These are phyloP conservation scores for Bovichtus variegatus DNA, from an alignment of 2,797 vertebrate species.

Conservation along the genomic window DNA sequence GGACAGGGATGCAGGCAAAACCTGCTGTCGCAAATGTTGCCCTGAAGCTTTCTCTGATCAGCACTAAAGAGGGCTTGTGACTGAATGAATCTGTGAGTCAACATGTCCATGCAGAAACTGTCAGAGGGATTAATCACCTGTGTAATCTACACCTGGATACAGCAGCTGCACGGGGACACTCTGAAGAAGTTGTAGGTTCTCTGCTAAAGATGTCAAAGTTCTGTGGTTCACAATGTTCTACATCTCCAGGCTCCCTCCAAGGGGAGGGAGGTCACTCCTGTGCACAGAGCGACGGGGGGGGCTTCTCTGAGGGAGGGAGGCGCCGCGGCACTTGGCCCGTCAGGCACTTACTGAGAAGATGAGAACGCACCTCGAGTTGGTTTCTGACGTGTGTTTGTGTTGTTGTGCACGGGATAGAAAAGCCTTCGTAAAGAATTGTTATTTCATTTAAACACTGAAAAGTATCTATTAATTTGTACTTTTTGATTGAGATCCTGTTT, in stretches of 20 bases:
- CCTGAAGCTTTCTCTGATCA: conserved; percentile 55
- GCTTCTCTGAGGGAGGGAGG: conserved; percentile 62
- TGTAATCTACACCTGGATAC: conserved; percentile 31
- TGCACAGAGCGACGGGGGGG: conserved; percentile 45
- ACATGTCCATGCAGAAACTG: conserved; percentile 27
- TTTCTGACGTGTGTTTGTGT: conserved; percentile 6
- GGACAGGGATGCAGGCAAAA: conserved; percentile 26
- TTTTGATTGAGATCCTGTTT: not conserved
- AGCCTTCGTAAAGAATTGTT: not conserved
- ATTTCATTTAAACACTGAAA: not conserved
- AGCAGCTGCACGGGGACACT: conserved; percentile 11
- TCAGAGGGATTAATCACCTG: conserved; percentile 41
- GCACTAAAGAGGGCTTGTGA: conserved; percentile 43
- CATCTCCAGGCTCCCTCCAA: conserved; percentile 21
- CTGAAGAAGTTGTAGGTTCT: conserved; percentile 60
- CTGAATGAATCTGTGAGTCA: conserved; percentile 45
- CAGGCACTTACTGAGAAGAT: conserved; percentile 63
- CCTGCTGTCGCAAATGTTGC: conserved; percentile 53
- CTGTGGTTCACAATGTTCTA: conserved; percentile 65
- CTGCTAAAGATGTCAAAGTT: conserved; percentile 35
- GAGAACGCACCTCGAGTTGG: conserved; percentile 63
- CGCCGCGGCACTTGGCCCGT: conserved; percentile 59
- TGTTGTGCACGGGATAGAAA: conserved; percentile 6
- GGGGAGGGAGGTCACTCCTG: conserved; percentile 50
- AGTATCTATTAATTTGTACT: not conserved